Conservation (phyloP, 2,888 invertebrate genomes). For the Dioctria rufipes region DNA sequence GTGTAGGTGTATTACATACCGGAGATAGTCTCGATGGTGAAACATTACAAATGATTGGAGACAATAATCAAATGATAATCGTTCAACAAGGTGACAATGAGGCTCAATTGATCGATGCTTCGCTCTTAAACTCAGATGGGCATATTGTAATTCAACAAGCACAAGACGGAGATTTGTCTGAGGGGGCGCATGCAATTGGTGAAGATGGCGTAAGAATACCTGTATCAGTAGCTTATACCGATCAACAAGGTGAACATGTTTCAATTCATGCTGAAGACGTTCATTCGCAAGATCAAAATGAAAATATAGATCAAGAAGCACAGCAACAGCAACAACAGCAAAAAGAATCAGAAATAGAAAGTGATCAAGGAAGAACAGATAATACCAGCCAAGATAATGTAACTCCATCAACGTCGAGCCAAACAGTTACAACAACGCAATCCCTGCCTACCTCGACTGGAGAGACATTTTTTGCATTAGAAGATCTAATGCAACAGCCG, state of each 20-base stretch:
- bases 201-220: constrained; percentile 71
- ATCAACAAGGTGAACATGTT: constrained; percentile 70
- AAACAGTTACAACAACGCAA: constrained; percentile 62
- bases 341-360: not conserved
- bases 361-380: constrained; percentile 10
- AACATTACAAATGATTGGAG: constrained; percentile 71
- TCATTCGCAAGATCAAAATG: constrained; percentile 53
- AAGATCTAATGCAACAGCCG: constrained; percentile 66
- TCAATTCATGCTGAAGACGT: constrained; percentile 62
- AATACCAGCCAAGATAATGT: constrained; percentile 40
- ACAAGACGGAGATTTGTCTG: constrained; percentile 68
- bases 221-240: constrained; percentile 70
- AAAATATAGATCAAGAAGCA: constrained; percentile 67
- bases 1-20: constrained; percentile 70
- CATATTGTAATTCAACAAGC: constrained; percentile 71
- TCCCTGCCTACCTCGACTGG: constrained; percentile 60
- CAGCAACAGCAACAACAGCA: constrained; percentile 56
- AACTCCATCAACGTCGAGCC: constrained; percentile 59
- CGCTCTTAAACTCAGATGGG: constrained; percentile 70
- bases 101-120: constrained; percentile 71
- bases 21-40: constrained; percentile 71
- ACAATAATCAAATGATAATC: constrained; percentile 71
- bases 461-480: constrained; percentile 66
- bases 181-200: constrained; percentile 70
- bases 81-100: constrained; percentile 71